Evolutionary conservation across 2,797 vertebrate species (phyloP), one percentile per base, ranked within the genome.

Genomic region (Bradypus variegatus): DNA sequence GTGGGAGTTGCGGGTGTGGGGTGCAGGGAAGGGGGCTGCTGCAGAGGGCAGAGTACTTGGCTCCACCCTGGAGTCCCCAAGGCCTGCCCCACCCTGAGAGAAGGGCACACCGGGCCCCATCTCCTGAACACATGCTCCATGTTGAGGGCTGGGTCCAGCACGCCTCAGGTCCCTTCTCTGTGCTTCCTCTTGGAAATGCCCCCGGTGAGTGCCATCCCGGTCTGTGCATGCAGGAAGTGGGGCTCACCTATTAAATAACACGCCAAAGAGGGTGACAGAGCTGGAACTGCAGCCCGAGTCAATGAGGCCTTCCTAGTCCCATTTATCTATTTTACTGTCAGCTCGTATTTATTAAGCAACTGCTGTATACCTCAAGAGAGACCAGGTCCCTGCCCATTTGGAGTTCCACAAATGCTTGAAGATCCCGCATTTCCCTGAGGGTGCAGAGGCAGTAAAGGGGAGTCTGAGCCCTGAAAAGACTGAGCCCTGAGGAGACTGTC

Each of bases 271-370:
- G 58, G n/a, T 4, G 12, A 29, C 0, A 1, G 31, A 11, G 38
- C 48, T 78, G 9, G 0, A 27, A 9, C 3, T 2, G 13, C 41
- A 67, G 67, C 36, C 50, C 0, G 0, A 13, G 11, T 45, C 58
- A 41, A 25, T 0, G 31, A 84, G 53, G 25, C 64, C 88, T 83
- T 7, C 4, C 48, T 8, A 1, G 29, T 8, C 9, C 60, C 31
- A 16, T 41, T 72, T n/a, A 11, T 27, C 67, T 18, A 3, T 2
- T 27, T 2, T 7, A 27, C 5, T 29, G 3, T 23, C 15, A 14
- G 2, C 18, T 53, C 53, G 2, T 8, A 55, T 18, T 65, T 73
- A 60, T 5, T 64, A 77, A 86, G 62, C 69, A 19, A 75, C 93
- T 60, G 76, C 84, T 86, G 45, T 25, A 50, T 50, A 21, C 45